phyloP scores from a whole-genome alignment of 1,140 invertebrate species.

The Babylonia areolata region DNA sequence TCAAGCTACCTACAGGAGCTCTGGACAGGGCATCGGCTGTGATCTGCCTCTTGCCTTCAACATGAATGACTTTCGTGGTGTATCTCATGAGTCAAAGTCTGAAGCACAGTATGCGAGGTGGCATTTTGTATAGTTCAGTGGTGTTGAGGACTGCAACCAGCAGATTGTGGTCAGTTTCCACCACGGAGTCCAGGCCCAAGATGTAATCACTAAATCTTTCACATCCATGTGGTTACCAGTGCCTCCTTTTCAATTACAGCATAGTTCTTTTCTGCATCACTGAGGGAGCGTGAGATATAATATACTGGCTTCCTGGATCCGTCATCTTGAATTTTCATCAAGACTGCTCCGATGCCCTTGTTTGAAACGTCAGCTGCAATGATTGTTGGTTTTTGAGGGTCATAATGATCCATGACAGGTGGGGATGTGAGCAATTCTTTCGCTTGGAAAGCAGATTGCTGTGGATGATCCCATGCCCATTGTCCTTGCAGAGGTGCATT shows the following conservation, averaged over 20 bases:
- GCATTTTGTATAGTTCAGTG: conserved; percentile 39
- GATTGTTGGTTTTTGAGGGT: conserved; percentile 37
- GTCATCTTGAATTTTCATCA: too few species aligned
- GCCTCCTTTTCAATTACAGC: conserved; percentile 77
- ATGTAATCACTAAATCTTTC: conserved; percentile 78
- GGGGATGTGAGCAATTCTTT: conserved; percentile 34
- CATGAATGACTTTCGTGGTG: conserved; percentile 37
- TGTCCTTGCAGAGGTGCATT: conserved; percentile 42
- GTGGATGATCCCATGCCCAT: conserved; percentile 36
- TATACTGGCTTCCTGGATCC: too few species aligned
- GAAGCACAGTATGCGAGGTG: conserved; percentile 47
- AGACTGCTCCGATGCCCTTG: conserved; percentile 48
- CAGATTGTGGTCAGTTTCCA: conserved; percentile 71
- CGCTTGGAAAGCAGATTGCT: conserved; percentile 37
- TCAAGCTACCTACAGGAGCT: conserved; percentile 1
- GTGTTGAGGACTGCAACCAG: conserved; percentile 56
- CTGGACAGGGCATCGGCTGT: conserved; percentile 51
- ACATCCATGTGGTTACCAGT: conserved; percentile 77
- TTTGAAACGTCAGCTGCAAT: conserved; percentile 49
- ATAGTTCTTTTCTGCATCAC: too few species aligned
- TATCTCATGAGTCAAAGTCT: conserved; percentile 48
- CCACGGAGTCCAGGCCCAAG: conserved; percentile 65
- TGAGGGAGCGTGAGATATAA: too few species aligned
- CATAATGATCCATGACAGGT: conserved; percentile 37
- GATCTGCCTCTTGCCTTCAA: conserved; percentile 47